A percentile compares a stretch with the other conserved stretches of the same genome.
These are phyloP conservation scores for Folsomia candida DNA, from an alignment of 2,888 invertebrate genomes.

Conservation along the genomic window DNA sequence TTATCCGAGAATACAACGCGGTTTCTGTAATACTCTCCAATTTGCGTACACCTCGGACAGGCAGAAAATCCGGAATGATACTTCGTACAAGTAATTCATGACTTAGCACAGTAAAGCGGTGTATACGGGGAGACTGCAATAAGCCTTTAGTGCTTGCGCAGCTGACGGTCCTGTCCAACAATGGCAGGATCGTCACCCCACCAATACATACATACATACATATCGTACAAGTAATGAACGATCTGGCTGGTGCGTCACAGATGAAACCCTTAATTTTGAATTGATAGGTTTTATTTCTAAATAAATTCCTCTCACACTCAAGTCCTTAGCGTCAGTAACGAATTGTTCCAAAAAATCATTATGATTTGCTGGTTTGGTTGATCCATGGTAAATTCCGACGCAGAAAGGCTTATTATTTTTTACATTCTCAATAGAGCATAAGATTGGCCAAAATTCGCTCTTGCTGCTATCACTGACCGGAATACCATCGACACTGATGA, in stretches of 20 bases:
- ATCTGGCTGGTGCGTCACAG: conserved; percentile 26
- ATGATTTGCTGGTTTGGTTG: neutral
- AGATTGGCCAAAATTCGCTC: neutral
- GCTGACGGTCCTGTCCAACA: too few species aligned
- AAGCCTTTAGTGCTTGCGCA: too few species aligned
- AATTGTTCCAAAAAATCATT: neutral
- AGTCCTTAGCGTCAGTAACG: neutral
- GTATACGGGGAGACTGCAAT: too few species aligned
- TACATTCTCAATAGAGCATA: neutral
- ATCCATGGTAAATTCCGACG: neutral
- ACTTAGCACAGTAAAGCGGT: too few species aligned
- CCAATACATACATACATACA: too few species aligned
- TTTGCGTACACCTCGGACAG: too few species aligned
- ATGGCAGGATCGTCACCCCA: too few species aligned
- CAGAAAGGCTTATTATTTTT: neutral
- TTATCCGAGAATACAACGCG: conserved; percentile 11
- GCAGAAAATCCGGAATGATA: conserved; percentile 22
- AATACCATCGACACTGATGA: neutral
- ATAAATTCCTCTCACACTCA: neutral
- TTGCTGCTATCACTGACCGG: neutral
- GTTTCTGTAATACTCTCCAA: conserved; percentile 18
- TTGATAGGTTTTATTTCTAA: neutral
- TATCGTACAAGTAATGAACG: too few species aligned
- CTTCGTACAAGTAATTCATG: conserved; percentile 6
- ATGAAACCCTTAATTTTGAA: conserved; percentile 7